Evolutionary conservation across 1,140 invertebrate genomes (phyloP).

Genomic region (Hypsibius dujardini): DNA sequence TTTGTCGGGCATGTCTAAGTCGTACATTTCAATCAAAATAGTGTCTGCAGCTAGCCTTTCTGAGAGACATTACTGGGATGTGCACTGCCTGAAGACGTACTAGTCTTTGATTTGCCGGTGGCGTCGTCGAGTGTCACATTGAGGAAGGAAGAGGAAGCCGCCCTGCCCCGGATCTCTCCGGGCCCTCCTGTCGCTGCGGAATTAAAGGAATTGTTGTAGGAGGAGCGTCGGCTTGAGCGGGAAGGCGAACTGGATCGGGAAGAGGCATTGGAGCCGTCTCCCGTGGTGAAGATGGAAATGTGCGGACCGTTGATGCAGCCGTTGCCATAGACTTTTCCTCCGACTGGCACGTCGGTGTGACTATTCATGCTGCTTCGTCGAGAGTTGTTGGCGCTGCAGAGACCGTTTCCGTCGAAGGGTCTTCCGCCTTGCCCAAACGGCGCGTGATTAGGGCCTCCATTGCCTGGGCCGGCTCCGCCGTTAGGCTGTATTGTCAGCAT

Average conservation of each 20-base stretch:
- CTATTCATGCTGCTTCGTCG: not conserved
- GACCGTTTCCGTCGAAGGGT: not conserved
- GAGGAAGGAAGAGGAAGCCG: not conserved
- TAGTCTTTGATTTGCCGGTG: not conserved
- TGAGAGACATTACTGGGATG: too few relatives aligned
- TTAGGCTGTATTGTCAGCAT: too few relatives aligned
- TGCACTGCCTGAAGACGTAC: not conserved
- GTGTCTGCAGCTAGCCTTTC: too few relatives aligned
- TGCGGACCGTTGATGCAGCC: not conserved
- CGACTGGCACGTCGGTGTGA: not conserved
- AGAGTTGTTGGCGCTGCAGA: slow-evolving; percentile 6
- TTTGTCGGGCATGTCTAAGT: too few relatives aligned
- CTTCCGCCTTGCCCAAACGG: not conserved
- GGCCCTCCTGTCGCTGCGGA: too few relatives aligned
- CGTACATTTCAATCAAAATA: too few relatives aligned
- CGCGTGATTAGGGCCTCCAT: not conserved
- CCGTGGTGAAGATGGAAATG: not conserved
- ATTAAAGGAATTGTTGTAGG: not conserved
- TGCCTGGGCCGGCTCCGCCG: too few relatives aligned
- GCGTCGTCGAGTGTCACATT: not conserved
- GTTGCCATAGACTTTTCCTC: not conserved
- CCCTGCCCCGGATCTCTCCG: too few relatives aligned
- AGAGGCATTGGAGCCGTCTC: not conserved
- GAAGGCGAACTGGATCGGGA: not conserved
- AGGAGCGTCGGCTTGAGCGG: slow-evolving; percentile 2